phyloP scores from a whole-genome alignment of 2,888 invertebrate species.

The Oxytorus armatus region DNA sequence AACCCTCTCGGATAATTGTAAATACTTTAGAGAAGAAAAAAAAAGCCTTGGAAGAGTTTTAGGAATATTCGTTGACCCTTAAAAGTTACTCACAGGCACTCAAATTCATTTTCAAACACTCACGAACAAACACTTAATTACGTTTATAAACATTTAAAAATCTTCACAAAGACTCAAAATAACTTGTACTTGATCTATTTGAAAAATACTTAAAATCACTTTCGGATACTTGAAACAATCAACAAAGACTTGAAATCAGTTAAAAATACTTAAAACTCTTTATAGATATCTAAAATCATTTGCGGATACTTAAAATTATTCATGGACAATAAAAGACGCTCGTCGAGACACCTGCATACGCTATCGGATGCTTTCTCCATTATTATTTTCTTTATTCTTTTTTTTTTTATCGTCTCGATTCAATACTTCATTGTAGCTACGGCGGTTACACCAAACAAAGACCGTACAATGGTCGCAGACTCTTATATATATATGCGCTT shows the following conservation, averaged over 20 bases:
- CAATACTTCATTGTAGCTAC: slow-evolving; percentile 34
- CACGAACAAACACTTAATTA: not conserved
- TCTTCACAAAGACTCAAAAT: not conserved
- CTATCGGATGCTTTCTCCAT: slow-evolving; percentile 1
- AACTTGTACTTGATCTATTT: not conserved
- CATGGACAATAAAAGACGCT: not conserved
- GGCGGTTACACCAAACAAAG: slow-evolving; percentile 45
- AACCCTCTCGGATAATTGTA: slow-evolving; percentile 5
- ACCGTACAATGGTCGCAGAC: slow-evolving; percentile 49
- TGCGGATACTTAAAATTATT: not conserved
- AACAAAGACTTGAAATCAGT: not conserved
- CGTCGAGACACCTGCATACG: not conserved
- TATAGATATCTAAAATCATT: too few relatives aligned
- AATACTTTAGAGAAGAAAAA: too few relatives aligned
- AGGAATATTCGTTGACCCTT: not conserved
- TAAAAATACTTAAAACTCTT: too few relatives aligned
- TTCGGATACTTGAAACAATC: not conserved
- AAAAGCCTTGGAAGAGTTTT: not conserved
- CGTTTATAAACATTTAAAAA: not conserved
- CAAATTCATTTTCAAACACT: not conserved
- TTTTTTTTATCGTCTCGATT: slow-evolving; percentile 18
- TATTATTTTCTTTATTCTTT: not conserved
- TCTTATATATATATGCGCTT: slow-evolving; percentile 5
- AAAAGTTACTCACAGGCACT: not conserved
- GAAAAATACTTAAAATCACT: not conserved